Evolutionary conservation across 2,113 vertebrate species (phyloP).

Genomic region (Brienomyrus brachyistius): DNA sequence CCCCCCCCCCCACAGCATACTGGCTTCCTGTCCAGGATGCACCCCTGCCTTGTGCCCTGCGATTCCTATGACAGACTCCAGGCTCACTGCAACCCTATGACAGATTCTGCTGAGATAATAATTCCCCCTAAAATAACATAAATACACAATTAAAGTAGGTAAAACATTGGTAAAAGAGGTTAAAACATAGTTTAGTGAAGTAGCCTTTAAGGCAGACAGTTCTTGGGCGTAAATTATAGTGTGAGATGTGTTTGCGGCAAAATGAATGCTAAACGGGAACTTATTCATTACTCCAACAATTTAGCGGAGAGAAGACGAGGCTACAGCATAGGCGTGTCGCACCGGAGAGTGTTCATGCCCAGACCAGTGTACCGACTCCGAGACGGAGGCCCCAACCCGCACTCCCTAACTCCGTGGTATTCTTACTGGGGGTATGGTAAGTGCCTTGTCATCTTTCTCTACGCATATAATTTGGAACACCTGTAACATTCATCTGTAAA

Average conservation of each 20-base stretch:
- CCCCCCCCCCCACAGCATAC: not conserved
- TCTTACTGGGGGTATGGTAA: slow-evolving; percentile 31
- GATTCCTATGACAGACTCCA: not conserved
- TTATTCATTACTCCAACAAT: not conserved
- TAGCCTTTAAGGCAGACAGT: not conserved
- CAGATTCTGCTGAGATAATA: not conserved
- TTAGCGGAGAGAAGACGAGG: slow-evolving; percentile 34
- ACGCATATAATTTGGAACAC: not conserved
- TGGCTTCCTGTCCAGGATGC: not conserved
- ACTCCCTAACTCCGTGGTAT: slow-evolving; percentile 15
- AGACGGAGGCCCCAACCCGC: slow-evolving; percentile 7
- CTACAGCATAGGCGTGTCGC: not conserved
- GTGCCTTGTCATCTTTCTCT: not conserved
- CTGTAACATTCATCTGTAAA: not conserved
- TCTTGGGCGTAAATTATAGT: not conserved
- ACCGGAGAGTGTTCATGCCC: slow-evolving; percentile 25
- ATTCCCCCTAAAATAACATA: no score
- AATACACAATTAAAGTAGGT: not conserved
- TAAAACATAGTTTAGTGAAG: not conserved
- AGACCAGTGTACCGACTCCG: not conserved
- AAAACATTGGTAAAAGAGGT: not conserved
- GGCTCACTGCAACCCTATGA: not conserved
- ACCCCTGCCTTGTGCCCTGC: not conserved
- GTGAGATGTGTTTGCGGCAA: not conserved
- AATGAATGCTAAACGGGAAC: not conserved